Conservation (phyloP, 2,113 vertebrate species). For the Pavo muticus region DNA sequence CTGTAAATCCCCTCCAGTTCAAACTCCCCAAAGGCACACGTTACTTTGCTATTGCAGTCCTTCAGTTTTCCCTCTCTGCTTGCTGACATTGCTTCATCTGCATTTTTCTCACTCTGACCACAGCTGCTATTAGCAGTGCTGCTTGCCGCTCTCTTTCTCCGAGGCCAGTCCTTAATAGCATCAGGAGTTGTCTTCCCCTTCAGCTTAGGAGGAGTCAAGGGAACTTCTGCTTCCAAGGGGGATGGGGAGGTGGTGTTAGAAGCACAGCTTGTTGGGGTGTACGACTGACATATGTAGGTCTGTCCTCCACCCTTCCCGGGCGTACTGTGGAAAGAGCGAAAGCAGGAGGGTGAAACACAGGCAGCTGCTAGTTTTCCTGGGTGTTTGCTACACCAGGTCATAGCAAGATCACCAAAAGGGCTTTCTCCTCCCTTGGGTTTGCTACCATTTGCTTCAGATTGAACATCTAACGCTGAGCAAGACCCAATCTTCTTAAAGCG, state of each 20-base stretch:
- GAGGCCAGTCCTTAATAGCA: conserved; percentile 90
- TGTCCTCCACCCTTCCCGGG: conserved; percentile 87
- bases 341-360: conserved; percentile 82
- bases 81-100: conserved; percentile 36
- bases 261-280: conserved; percentile 86
- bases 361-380: conserved; percentile 74
- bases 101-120: conserved; percentile 29
- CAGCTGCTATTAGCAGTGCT: conserved; percentile 3
- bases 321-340: conserved; percentile 78
- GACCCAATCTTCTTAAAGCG: conserved; percentile 86
- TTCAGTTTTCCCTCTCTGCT: conserved; percentile 28
- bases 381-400: conserved; percentile 75
- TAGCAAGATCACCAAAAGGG: conserved; percentile 40
- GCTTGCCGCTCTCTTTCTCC: conserved; percentile 85
- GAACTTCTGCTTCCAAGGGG: conserved; percentile 63
- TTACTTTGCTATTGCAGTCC: neutral
- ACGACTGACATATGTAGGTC: conserved; percentile 93
- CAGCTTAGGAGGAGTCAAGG: conserved; percentile 88
- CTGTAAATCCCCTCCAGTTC: conserved; percentile 88
- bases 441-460: conserved; percentile 15
- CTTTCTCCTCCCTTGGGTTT: conserved; percentile 76
- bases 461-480: conserved; percentile 35
- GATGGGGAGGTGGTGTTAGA: conserved; percentile 78
- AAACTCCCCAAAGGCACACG: conserved; percentile 78
- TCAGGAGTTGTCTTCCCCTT: conserved; percentile 87